Conservation (phyloP, 2,888 invertebrate genomes). For the Chaitophorus viminalis region DNA sequence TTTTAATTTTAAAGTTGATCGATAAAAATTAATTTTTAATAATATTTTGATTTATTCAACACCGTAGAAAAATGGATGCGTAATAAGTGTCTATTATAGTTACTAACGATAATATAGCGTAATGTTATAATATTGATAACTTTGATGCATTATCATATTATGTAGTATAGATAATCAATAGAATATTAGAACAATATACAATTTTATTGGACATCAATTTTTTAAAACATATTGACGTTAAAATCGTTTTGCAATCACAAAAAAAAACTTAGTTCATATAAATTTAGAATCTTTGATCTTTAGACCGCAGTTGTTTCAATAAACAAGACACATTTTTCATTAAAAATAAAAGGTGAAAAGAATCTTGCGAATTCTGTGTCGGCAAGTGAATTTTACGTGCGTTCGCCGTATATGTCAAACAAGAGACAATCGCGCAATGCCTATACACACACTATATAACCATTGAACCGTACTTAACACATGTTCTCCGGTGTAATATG, state of each 20-base stretch:
- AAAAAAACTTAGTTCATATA: not conserved
- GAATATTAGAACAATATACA: not conserved
- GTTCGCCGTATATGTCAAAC: constrained; percentile 35
- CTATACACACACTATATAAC: not conserved
- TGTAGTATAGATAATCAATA: not conserved
- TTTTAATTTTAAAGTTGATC: not conserved
- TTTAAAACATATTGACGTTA: not conserved
- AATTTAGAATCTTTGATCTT: constrained; percentile 37
- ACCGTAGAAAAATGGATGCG: too few relatives aligned
- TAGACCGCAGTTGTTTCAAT: constrained; percentile 5
- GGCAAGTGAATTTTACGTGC: constrained; percentile 41
- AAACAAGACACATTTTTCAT: constrained; percentile 35
- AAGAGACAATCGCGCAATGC: constrained; percentile 33
- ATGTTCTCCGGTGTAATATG: constrained; percentile 11
- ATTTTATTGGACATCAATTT: constrained; percentile 4
- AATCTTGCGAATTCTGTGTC: constrained; percentile 44
- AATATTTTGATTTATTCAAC: not conserved
- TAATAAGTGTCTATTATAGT: too few relatives aligned
- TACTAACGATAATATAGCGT: too few relatives aligned
- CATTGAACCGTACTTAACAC: constrained; percentile 48
- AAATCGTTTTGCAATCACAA: not conserved
- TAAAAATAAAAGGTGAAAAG: constrained; percentile 24
- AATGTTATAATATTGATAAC: not conserved
- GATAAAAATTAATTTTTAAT: not conserved
- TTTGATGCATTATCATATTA: not conserved